Percentiles rank a stretch among this genome's conserved stretches.
phyloP scores from a whole-genome alignment of 2,888 invertebrate species.

The Deilephila elpenor region DNA sequence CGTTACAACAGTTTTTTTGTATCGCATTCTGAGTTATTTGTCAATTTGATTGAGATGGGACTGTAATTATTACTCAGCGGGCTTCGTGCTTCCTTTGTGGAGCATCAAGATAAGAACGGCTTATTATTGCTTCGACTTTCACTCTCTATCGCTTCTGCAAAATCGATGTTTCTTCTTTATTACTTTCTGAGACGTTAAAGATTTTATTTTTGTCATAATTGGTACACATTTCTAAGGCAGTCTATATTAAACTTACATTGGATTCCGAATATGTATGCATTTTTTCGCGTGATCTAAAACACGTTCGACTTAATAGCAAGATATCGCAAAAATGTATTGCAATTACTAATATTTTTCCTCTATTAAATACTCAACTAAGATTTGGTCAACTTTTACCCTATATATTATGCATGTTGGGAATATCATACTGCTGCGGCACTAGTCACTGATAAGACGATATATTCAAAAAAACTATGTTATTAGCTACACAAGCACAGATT shows the following conservation, averaged over 20 bases:
- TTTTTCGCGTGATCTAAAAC: neutral
- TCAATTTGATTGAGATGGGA: slow-evolving; percentile 23
- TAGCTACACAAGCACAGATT: no score
- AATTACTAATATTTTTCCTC: no score
- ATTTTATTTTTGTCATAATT: neutral
- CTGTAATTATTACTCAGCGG: slow-evolving; percentile 10
- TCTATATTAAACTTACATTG: no score
- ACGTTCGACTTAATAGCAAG: no score
- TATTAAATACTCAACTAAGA: no score
- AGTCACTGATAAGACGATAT: no score
- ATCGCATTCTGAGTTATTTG: slow-evolving; percentile 22
- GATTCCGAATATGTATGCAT: no score
- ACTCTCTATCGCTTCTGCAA: slow-evolving; percentile 12
- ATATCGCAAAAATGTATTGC: no score
- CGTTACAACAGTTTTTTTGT: slow-evolving; percentile 62
- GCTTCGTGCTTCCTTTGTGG: neutral
- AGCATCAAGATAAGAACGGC: slow-evolving; percentile 2
- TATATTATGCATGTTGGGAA: no score
- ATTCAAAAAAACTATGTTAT: no score
- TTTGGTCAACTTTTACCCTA: no score
- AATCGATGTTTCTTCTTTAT: slow-evolving; percentile 8
- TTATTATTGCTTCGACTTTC: neutral
- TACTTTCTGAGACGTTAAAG: neutral
- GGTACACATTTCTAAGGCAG: neutral
- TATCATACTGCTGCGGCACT: no score